These are phyloP conservation scores for Camponotus pennsylvanicus DNA, from an alignment of 1,140 invertebrate species.

Conservation along the genomic window DNA sequence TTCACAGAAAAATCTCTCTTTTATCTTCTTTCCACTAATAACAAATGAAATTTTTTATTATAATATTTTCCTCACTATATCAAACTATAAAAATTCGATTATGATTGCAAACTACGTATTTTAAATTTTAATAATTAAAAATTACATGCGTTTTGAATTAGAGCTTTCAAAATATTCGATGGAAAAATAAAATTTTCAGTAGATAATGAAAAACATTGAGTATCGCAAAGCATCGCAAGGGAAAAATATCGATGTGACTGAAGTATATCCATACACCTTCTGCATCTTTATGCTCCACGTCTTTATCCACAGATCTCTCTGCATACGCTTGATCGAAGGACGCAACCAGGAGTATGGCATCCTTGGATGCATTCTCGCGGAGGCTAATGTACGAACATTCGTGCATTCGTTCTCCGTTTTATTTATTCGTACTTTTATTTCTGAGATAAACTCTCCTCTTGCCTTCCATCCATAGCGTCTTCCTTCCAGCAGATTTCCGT, in stretches of 20 bases:
- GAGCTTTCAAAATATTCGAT: background rate
- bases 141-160: background rate
- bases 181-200: background rate
- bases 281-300: background rate
- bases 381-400: conserved; percentile 61
- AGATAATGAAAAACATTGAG: background rate
- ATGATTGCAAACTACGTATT: background rate
- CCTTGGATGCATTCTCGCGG: conserved; percentile 55
- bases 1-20: background rate
- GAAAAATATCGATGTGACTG: conserved; percentile 27
- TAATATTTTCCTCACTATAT: background rate
- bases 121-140: conserved; percentile 19
- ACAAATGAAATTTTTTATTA: background rate
- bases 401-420: conserved; percentile 51
- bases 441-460: conserved; percentile 67
- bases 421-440: conserved; percentile 71
- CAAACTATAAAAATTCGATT: background rate
- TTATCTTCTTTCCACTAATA: background rate
- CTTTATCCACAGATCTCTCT: conserved; percentile 30
- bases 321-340: conserved; percentile 54
- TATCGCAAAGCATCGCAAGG: background rate
- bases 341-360: conserved; percentile 36
- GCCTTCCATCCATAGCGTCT: conserved; percentile 70
- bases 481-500: conserved; percentile 77
- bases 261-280: background rate